Evolutionary conservation across 2,113 vertebrate genomes (phyloP).

Genomic region (Lanius ludovicianus): DNA sequence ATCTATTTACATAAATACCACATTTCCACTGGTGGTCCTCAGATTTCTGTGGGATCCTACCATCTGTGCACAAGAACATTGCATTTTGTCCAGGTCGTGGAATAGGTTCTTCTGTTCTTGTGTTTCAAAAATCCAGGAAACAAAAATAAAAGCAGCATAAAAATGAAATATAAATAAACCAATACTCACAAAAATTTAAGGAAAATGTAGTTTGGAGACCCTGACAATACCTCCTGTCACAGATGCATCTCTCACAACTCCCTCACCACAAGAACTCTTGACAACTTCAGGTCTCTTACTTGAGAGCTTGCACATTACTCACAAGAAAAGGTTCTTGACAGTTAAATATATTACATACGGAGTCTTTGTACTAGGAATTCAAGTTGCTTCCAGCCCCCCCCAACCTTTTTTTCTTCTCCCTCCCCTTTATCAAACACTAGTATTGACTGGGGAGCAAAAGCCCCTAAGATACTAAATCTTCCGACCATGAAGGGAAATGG

Average conservation of each 20-base stretch:
- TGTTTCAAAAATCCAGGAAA: not conserved
- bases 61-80: not conserved
- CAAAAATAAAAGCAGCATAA: not conserved
- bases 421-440: conserved; percentile 28
- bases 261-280: not conserved
- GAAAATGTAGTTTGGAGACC: not conserved
- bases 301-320: not conserved
- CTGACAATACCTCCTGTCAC: not conserved
- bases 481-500: conserved; percentile 53
- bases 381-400: not conserved
- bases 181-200: not conserved
- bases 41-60: not conserved
- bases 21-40: not conserved
- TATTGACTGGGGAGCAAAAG: conserved; percentile 31
- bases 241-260: not conserved
- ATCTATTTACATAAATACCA: not conserved
- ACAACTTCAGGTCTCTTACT: not conserved
- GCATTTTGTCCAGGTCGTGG: not conserved
- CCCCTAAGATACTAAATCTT: conserved; percentile 42
- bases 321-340: conserved; percentile 29
- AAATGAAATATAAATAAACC: not conserved
- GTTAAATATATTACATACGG: conserved; percentile 27
- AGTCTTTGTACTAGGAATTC: not conserved
- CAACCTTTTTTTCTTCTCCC: not conserved
- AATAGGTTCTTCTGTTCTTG: not conserved